Evolutionary conservation across 2,888 invertebrate genomes (phyloP).

Genomic region (Sarcophaga variegata): DNA sequence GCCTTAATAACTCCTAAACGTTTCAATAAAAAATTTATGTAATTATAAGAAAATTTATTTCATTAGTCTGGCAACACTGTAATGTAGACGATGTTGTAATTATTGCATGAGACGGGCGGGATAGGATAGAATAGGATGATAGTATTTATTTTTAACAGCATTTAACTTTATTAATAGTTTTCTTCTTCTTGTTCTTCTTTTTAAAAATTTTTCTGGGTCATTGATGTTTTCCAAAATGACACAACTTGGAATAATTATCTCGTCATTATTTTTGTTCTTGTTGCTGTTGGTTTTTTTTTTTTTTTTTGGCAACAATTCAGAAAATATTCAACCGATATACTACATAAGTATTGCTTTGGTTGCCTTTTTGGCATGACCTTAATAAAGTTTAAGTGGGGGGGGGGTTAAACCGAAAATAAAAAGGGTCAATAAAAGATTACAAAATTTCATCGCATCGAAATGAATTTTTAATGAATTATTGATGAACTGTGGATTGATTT

Average conservation of each 20-base stretch:
- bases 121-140: too few relatives aligned
- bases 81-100: too few relatives aligned
- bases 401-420: not conserved
- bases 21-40: too few relatives aligned
- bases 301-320: not conserved
- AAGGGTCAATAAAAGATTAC: not conserved
- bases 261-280: too few relatives aligned
- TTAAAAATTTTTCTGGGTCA: not conserved
- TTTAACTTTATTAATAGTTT: not conserved
- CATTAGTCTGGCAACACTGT: too few relatives aligned
- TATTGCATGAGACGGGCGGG: too few relatives aligned
- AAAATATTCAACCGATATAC: not conserved
- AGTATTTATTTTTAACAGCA: too few relatives aligned
- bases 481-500: too few relatives aligned
- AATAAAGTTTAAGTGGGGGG: not conserved
- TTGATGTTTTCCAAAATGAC: not conserved
- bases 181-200: not conserved
- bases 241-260: not conserved
- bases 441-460: too few relatives aligned
- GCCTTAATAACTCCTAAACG: too few relatives aligned
- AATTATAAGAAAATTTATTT: too few relatives aligned
- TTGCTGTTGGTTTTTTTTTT: not conserved
- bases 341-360: not conserved
- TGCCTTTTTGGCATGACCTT: not conserved
- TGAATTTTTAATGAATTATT: too few relatives aligned